Evolutionary conservation across 2,113 vertebrate species (phyloP).

Genomic region (Vulpes lagopus): DNA sequence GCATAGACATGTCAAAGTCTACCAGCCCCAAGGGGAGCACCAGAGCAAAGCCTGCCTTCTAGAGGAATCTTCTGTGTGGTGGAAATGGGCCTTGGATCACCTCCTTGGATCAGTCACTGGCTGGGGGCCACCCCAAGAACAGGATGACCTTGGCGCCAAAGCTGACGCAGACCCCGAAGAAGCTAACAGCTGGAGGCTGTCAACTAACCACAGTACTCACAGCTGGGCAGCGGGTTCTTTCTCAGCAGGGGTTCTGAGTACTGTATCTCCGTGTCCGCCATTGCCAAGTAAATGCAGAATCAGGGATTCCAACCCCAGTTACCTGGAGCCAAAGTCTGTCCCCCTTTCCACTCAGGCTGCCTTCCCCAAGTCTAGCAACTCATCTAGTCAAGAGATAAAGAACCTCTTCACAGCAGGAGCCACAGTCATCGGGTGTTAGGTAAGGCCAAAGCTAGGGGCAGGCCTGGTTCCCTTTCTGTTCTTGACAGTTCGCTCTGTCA

Average conservation of each 20-base stretch:
- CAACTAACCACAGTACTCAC: conserved; percentile 1
- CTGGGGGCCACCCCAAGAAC: conserved; percentile 49
- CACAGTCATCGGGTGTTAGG: not conserved
- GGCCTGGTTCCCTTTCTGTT: not conserved
- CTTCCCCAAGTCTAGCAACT: not conserved
- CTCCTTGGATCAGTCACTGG: conserved; percentile 52
- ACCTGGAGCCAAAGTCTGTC: not conserved
- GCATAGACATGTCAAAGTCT: not conserved
- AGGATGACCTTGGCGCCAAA: conserved; percentile 60
- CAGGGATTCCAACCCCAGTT: not conserved
- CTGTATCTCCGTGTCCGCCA: not conserved
- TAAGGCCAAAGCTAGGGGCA: not conserved
- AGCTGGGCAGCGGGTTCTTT: conserved; percentile 14
- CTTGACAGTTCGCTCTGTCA: not conserved
- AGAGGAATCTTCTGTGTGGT: not conserved
- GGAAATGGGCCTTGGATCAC: conserved; percentile 38
- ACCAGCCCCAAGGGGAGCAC: not conserved
- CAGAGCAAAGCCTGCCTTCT: conserved; percentile 27
- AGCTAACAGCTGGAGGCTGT: conserved; percentile 62
- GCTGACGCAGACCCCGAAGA: conserved; percentile 31
- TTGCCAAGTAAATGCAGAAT: not conserved
- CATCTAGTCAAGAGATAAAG: not conserved
- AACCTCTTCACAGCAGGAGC: not conserved
- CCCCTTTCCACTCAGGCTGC: not conserved
- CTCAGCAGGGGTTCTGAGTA: not conserved